phyloP scores from a whole-genome alignment of 2,113 vertebrate genomes.

The Oreochromis aureus region DNA sequence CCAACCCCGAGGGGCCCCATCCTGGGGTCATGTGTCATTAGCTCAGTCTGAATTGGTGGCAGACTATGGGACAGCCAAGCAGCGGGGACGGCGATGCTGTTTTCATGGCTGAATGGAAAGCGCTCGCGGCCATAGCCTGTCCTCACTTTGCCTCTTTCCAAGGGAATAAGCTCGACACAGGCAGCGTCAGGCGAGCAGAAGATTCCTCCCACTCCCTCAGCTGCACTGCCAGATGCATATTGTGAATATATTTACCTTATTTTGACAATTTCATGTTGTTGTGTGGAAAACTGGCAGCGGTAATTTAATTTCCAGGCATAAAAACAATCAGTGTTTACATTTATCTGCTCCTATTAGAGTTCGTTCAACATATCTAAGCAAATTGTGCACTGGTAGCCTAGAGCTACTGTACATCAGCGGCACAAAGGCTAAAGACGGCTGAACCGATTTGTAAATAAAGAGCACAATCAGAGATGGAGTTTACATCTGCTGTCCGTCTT shows the following conservation, averaged over 20 bases:
- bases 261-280: not conserved
- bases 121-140: constrained; percentile 17
- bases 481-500: not conserved
- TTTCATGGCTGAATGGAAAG: constrained; percentile 58
- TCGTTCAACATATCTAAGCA: not conserved
- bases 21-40: constrained; percentile 43
- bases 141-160: constrained; percentile 31
- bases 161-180: constrained; percentile 31
- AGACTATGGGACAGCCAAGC: constrained; percentile 11
- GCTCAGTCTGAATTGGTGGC: constrained; percentile 30
- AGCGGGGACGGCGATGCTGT: constrained; percentile 19
- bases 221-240: not conserved
- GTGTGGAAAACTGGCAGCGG: not conserved
- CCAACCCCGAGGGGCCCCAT: not conserved
- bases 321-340: not conserved
- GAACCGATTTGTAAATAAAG: not conserved
- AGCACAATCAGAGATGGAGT: not conserved
- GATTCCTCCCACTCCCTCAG: constrained; percentile 13
- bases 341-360: not conserved
- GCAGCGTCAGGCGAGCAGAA: not conserved
- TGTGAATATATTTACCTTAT: not conserved
- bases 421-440: not conserved
- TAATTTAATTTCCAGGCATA: not conserved
- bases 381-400: not conserved
- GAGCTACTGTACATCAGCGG: not conserved